Base-by-base conservation (phyloP, 2,888 invertebrate genomes). In the Phrixothrix hirtus region DNA sequence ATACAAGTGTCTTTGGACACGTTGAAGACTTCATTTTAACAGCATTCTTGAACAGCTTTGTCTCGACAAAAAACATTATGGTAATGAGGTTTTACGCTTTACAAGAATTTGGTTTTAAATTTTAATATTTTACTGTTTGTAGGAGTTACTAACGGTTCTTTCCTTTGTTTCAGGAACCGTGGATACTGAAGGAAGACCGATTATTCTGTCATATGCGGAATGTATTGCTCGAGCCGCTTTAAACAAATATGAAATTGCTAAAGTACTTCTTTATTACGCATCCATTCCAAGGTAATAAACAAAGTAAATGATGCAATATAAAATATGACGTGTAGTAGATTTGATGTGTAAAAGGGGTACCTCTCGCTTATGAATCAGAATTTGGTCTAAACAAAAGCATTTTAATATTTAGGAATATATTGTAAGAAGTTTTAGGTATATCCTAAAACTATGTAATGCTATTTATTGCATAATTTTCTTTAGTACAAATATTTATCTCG, bases 231-330 rank as follows among this genome's bases (percentile, higher is more conserved):
- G 79, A 66, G 81, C 83, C 57, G 80, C 80, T 55, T 76, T 84
- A 51, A 82, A 83, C 61, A 82, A 83, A 69, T 81, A 83, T 65
- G 86, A 88, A 76, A 80, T 88, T 61, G 85, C 88, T 55, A 83
- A 85, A 61, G 78, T 87, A 59, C 75, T 88, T 58, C 79, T 87
- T 70, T 88, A 87, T 77, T 88, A 87, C 77, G 81, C 83, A 61
- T 82, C 86, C 58, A 80, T 88, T 67, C 83, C 86, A 64, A 83
- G 83, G 88, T 88, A 79, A 81, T 79, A 21, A 15, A 21, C 17
- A 17, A 16, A 10, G 4, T 14, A 34, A 12, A 11, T n/a, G n/a
- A n/a, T n/a, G n/a, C 11, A 31, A 2, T 31, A 11, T 10, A 31
- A 4, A 13, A 15, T 34, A 9, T 15, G 9, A 21, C 17, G 6